Conservation (phyloP, 2,113 vertebrate genomes). For the Gobiocypris rarus region DNA sequence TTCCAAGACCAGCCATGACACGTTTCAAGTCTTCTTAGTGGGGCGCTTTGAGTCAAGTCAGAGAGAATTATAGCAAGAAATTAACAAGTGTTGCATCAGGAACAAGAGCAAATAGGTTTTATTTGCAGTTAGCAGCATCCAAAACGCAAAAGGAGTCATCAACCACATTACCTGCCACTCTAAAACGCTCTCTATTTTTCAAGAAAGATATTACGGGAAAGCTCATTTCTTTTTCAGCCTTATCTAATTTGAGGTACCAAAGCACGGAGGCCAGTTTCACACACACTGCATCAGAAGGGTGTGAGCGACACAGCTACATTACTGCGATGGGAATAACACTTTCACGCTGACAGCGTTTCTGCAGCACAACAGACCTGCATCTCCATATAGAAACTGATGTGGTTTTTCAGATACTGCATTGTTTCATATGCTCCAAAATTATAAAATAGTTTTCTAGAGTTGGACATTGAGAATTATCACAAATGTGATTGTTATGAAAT, state of each 20-base stretch:
- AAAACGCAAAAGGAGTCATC: background rate
- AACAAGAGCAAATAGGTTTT: background rate
- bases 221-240: background rate
- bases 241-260: background rate
- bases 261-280: background rate
- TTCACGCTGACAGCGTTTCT: background rate
- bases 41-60: background rate
- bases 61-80: background rate
- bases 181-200: background rate
- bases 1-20: background rate
- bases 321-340: background rate
- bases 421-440: background rate
- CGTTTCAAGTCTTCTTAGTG: background rate
- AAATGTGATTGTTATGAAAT: background rate
- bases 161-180: background rate
- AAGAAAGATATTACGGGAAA: background rate
- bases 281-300: background rate
- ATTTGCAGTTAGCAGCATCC: background rate
- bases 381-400: background rate
- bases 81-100: background rate
- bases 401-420: background rate
- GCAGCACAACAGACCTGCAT: background rate
- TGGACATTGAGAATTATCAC: background rate
- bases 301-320: background rate
- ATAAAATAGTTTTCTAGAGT: background rate